phyloP scores from a whole-genome alignment of 1,140 invertebrate genomes.

The Macrobrachium rosenbergii region DNA sequence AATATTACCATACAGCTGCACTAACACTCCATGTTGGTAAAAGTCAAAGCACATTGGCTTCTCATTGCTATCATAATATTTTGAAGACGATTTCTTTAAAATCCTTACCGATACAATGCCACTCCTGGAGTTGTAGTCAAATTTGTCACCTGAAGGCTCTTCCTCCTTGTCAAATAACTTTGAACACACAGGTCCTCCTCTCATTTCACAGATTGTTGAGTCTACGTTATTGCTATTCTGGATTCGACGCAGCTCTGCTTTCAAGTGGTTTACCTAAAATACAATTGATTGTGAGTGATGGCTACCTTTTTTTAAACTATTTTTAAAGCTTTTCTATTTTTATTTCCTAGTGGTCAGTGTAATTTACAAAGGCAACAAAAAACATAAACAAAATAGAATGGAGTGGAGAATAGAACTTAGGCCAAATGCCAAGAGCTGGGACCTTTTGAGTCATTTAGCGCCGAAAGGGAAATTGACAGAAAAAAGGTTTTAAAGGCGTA shows the following conservation, averaged over 20 bases:
- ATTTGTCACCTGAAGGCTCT: not conserved
- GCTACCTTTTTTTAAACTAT: not conserved
- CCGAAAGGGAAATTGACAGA: no score
- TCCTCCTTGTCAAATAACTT: not conserved
- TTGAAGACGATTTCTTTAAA: not conserved
- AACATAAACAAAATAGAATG: no score
- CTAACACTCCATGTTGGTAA: no score
- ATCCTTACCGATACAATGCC: constrained; percentile 37
- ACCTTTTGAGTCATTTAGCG: no score
- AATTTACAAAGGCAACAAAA: no score
- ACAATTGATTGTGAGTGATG: not conserved
- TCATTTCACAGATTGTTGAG: constrained; percentile 54
- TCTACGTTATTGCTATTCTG: constrained; percentile 33
- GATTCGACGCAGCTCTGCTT: constrained; percentile 30
- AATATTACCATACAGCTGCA: no score
- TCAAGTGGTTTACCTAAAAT: constrained; percentile 31
- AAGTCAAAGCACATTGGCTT: no score
- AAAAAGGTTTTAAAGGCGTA: constrained; percentile 3
- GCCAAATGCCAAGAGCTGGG: no score
- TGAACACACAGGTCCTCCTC: no score
- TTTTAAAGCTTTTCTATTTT: not conserved
- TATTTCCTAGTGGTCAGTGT: no score
- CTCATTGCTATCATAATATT: no score
- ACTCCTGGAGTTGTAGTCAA: constrained; percentile 33
- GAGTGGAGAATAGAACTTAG: no score